A percentile compares a stretch with the other conserved stretches of the same genome.
phyloP scores from a whole-genome alignment of 2,888 invertebrate genomes.

The Alcis repandata region DNA sequence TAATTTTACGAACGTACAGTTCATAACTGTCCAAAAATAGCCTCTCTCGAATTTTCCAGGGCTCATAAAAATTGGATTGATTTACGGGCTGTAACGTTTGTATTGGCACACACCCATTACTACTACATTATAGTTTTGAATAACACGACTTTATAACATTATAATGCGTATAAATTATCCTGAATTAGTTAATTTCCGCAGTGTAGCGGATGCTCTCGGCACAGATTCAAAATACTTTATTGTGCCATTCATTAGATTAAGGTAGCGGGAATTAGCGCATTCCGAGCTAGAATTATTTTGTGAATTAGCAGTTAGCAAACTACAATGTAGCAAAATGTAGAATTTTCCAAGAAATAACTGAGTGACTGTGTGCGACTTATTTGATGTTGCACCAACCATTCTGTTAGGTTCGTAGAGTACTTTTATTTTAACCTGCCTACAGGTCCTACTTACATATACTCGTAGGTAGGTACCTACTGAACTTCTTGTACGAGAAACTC shows the following conservation, averaged over 20 bases:
- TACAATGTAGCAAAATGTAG: constrained; percentile 24
- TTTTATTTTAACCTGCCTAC: too few species aligned
- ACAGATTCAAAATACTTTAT: constrained; percentile 34
- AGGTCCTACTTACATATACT: too few species aligned
- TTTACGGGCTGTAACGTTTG: constrained; percentile 69
- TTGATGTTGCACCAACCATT: too few species aligned
- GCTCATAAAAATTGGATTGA: constrained; percentile 77
- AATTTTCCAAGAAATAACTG: constrained; percentile 20
- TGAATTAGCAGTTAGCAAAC: constrained; percentile 4
- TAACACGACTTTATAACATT: constrained; percentile 52
- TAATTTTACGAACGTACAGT: constrained; percentile 71
- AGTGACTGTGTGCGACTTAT: not conserved
- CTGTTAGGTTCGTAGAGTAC: too few species aligned
- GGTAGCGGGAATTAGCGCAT: constrained; percentile 31
- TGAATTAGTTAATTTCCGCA: constrained; percentile 49
- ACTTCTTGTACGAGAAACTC: too few species aligned
- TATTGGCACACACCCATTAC: constrained; percentile 70
- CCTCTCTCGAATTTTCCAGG: constrained; percentile 64
- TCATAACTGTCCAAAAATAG: constrained; percentile 73
- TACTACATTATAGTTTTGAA: constrained; percentile 59
- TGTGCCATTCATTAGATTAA: constrained; percentile 27
- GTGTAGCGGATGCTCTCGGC: constrained; percentile 28
- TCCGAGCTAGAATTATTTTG: constrained; percentile 21
- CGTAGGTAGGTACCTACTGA: too few species aligned
- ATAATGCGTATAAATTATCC: constrained; percentile 51